Conservation (phyloP, 2,888 invertebrate species). For the Drosophila subsilvestris region DNA sequence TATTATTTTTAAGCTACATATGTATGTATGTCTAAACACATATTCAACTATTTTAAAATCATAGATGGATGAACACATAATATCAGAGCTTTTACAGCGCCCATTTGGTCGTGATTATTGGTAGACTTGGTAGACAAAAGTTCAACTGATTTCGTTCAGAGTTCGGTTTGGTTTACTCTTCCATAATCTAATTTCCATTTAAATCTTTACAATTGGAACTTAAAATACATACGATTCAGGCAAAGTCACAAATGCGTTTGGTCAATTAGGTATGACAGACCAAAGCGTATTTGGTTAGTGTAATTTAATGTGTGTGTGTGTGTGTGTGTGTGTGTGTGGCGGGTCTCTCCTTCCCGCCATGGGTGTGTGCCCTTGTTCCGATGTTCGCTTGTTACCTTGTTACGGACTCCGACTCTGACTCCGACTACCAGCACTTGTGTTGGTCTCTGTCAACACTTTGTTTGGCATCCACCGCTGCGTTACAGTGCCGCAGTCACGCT, state of each 20-base stretch:
- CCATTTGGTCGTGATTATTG: too few species aligned
- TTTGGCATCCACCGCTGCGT: conserved; percentile 12
- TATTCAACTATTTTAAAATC: too few species aligned
- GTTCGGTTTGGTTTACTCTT: too few species aligned
- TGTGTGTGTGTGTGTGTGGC: not conserved
- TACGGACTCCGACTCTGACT: not conserved
- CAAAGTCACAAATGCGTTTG: conserved; percentile 34
- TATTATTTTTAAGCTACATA: too few species aligned
- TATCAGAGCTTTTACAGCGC: too few species aligned
- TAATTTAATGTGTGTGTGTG: conserved; percentile 1
- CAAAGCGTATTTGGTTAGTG: conserved; percentile 34
- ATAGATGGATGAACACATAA: too few species aligned
- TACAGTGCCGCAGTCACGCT: not conserved
- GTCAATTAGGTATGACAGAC: conserved; percentile 41
- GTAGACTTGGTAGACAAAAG: too few species aligned
- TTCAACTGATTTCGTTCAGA: too few species aligned
- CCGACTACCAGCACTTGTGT: not conserved
- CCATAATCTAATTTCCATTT: too few species aligned
- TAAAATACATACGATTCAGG: not conserved
- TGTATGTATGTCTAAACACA: too few species aligned
- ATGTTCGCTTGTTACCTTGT: not conserved
- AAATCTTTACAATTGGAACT: too few species aligned
- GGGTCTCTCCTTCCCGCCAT: not conserved
- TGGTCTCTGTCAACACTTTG: conserved; percentile 37
- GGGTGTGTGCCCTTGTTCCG: too few species aligned